phyloP scores from a whole-genome alignment of 2,113 vertebrate genomes.

The Lanius collurio region DNA sequence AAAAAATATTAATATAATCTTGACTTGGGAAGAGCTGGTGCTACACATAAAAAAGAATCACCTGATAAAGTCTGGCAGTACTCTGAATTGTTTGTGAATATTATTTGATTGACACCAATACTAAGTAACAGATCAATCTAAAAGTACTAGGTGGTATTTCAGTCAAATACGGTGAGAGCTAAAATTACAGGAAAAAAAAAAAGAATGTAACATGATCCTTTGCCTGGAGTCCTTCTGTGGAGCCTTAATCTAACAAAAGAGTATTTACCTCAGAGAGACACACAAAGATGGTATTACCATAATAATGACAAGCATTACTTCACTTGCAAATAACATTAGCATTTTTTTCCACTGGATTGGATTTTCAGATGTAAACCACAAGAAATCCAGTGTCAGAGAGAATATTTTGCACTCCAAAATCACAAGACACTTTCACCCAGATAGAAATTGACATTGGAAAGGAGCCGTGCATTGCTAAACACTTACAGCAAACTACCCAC shows the following conservation, averaged over 20 bases:
- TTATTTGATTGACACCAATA: not conserved
- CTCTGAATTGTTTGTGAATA: not conserved
- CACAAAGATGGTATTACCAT: slow-evolving; percentile 34
- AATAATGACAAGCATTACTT: slow-evolving; percentile 37
- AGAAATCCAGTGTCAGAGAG: not conserved
- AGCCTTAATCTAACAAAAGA: slow-evolving; percentile 18
- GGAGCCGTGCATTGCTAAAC: not conserved
- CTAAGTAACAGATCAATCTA: not conserved
- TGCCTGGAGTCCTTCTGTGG: slow-evolving; percentile 2
- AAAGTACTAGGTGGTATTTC: not conserved
- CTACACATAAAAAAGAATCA: not conserved
- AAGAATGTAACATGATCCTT: slow-evolving; percentile 3
- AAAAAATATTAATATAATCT: not conserved
- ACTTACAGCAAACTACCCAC: not conserved
- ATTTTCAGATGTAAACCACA: slow-evolving; percentile 30
- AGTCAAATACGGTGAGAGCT: not conserved
- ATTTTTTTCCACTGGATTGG: slow-evolving; percentile 1
- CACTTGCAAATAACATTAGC: slow-evolving; percentile 25
- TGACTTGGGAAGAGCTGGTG: not conserved
- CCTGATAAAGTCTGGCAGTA: not conserved
- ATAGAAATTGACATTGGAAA: not conserved
- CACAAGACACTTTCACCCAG: not conserved
- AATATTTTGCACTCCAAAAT: not conserved
- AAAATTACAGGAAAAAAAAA: not conserved
- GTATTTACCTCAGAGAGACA: slow-evolving; percentile 29